These are phyloP conservation scores for Bucco capensis DNA, from an alignment of 2,113 vertebrate species.

Conservation along the genomic window DNA sequence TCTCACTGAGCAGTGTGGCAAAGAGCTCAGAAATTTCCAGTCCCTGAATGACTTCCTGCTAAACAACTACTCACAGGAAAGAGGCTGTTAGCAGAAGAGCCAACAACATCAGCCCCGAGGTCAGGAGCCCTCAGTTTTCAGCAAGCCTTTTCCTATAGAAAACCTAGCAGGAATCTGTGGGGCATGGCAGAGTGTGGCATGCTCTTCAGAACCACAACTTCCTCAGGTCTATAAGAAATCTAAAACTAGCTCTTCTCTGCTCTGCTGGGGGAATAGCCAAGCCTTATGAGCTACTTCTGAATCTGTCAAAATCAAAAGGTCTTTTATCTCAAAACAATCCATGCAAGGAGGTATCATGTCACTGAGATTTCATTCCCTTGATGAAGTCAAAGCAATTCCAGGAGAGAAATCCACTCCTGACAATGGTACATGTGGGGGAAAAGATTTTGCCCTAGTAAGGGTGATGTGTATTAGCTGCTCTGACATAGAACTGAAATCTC, in stretches of 20 bases:
- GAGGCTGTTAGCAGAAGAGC: not conserved
- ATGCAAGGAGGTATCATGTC: not conserved
- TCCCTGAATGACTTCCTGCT: slow-evolving; percentile 1
- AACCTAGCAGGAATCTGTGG: not conserved
- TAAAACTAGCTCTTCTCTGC: not conserved
- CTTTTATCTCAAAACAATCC: not conserved
- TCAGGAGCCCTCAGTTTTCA: not conserved
- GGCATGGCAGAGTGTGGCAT: not conserved
- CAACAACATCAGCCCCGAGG: not conserved
- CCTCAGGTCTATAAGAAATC: not conserved
- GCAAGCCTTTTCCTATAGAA: not conserved
- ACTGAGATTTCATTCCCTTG: not conserved
- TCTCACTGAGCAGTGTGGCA: not conserved
- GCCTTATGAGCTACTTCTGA: not conserved
- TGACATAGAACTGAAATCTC: not conserved
- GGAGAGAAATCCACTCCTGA: not conserved
- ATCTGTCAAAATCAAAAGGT: not conserved
- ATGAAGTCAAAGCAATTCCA: not conserved
- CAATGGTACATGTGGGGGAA: rapidly evolving
- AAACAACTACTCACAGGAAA: not conserved
- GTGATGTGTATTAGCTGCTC: not conserved
- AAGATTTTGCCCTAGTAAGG: not conserved
- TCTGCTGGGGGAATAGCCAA: not conserved
- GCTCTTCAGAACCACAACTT: not conserved
- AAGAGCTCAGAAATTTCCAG: not conserved